Percentiles rank a stretch among this genome's conserved stretches.
phyloP scores from a whole-genome alignment of 2,797 vertebrate genomes.

The Echeneis naucrates region DNA sequence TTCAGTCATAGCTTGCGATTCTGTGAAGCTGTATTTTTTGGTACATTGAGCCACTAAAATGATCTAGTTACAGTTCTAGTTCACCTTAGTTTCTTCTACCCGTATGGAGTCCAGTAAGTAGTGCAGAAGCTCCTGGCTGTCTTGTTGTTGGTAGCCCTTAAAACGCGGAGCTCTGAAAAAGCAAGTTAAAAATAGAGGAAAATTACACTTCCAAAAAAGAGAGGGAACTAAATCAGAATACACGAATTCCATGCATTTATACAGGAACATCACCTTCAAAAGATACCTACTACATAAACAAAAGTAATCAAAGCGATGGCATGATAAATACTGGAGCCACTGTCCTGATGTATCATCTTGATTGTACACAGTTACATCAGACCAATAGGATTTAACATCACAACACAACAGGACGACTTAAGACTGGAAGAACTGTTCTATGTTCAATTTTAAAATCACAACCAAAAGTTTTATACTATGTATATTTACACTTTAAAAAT shows the following conservation, averaged over 20 bases:
- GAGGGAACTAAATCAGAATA: no score
- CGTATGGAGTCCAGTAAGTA: slow-evolving; percentile 95
- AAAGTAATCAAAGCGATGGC: background rate
- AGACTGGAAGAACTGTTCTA: no score
- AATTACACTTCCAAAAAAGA: slow-evolving; percentile 39
- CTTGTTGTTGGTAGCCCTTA: slow-evolving; percentile 98
- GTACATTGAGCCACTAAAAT: no score
- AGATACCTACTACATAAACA: background rate
- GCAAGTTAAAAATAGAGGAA: slow-evolving; percentile 6
- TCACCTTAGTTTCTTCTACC: slow-evolving; percentile 97
- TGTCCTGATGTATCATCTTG: background rate
- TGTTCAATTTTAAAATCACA: background rate
- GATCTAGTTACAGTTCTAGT: slow-evolving; percentile 24
- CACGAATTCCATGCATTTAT: background rate
- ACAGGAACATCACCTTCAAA: background rate
- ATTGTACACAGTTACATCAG: background rate
- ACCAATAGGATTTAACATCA: background rate
- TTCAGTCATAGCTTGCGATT: background rate
- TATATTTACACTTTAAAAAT: no score
- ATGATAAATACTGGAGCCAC: background rate
- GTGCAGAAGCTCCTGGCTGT: slow-evolving; percentile 98
- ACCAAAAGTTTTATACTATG: no score
- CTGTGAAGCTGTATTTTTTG: background rate
- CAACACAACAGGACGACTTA: no score
- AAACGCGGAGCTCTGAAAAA: slow-evolving; percentile 92